Conservation (phyloP, 1,140 invertebrate species). For the Elymnias hypermnestra region DNA sequence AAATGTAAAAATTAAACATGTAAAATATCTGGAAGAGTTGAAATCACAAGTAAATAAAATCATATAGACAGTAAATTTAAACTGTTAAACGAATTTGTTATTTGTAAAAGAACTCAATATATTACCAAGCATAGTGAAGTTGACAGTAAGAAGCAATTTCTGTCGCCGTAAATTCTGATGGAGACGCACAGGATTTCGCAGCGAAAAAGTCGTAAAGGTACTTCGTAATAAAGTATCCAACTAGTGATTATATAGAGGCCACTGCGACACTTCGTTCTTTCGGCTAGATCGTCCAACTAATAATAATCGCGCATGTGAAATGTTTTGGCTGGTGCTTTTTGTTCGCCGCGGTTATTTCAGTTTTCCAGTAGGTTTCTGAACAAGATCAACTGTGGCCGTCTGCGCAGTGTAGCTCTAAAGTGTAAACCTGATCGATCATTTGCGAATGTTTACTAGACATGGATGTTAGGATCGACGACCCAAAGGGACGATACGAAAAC, state of each 20-base stretch:
- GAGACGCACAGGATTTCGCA: constrained; percentile 9
- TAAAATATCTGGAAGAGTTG: neutral
- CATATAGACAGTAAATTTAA: neutral
- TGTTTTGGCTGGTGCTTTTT: constrained; percentile 75
- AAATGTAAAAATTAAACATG: neutral
- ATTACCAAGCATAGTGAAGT: constrained; percentile 17
- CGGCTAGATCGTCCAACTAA: constrained; percentile 73
- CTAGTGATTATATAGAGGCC: constrained; percentile 40
- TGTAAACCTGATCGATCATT: constrained; percentile 13
- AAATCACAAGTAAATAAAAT: constrained; percentile 5
- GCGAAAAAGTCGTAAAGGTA: constrained; percentile 21
- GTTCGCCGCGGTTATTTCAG: constrained; percentile 73
- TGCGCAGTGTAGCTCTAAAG: constrained; percentile 36
- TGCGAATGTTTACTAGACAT: constrained; percentile 23
- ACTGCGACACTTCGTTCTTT: constrained; percentile 62
- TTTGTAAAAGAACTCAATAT: neutral
- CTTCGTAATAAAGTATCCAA: constrained; percentile 31
- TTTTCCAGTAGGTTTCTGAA: constrained; percentile 74
- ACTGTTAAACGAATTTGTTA: neutral
- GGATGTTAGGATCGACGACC: constrained; percentile 23
- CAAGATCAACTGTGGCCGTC: constrained; percentile 63
- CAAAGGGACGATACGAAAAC: constrained; percentile 26
- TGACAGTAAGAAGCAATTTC: constrained; percentile 35
- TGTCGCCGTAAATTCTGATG: constrained; percentile 34
- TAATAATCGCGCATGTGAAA: constrained; percentile 73